Evolutionary conservation across 2,797 vertebrate genomes (phyloP).

Genomic region (Amazonetta brasiliensis): DNA sequence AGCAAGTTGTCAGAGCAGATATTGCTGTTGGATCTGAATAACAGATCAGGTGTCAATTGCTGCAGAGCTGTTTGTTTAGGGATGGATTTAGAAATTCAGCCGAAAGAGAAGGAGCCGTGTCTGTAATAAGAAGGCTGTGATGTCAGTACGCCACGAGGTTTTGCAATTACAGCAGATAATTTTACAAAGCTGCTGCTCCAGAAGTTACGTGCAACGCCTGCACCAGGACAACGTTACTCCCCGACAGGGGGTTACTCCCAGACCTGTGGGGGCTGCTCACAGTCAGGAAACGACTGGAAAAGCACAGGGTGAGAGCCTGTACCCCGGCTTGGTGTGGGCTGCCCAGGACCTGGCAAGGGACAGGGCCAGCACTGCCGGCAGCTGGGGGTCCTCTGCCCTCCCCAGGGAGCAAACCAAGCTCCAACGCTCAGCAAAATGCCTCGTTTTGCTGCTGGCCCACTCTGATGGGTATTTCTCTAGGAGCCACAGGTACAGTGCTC

Average conservation of each 20-base stretch:
- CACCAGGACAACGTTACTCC: fast-evolving
- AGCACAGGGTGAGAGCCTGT: fast-evolving
- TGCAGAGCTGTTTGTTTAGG: background rate
- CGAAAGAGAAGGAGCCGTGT: background rate
- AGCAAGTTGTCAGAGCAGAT: background rate
- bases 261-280: background rate
- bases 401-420: fast-evolving
- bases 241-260: fast-evolving
- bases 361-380: fast-evolving
- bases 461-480: too few relatives aligned
- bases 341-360: background rate
- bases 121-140: background rate
- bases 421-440: too few relatives aligned
- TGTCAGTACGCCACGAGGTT: background rate
- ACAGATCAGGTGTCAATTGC: background rate
- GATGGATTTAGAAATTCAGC: background rate
- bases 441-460: background rate
- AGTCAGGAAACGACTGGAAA: fast-evolving
- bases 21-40: background rate
- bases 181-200: background rate
- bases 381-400: background rate
- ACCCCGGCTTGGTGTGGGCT: fast-evolving
- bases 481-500: too few relatives aligned
- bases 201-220: fast-evolving
- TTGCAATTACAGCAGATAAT: background rate